Conservation (phyloP, 2,113 vertebrate species). For the Ariopsis seemanni region DNA sequence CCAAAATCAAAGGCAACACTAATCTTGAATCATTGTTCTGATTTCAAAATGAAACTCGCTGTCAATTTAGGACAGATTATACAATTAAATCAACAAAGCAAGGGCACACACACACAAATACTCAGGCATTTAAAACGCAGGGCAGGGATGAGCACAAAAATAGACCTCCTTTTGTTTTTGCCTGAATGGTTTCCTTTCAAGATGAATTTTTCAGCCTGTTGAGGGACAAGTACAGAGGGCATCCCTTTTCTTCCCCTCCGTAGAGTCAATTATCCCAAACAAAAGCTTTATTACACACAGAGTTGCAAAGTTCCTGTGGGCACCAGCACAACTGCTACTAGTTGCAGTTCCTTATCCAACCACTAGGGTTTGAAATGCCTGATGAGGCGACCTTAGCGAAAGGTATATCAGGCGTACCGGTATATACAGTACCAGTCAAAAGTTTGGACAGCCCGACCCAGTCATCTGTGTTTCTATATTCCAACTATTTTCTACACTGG, state of each 20-base stretch:
- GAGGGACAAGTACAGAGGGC: slow-evolving; percentile 62
- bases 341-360: slow-evolving; percentile 40
- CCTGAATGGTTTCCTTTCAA: slow-evolving; percentile 62
- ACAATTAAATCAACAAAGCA: slow-evolving; percentile 6
- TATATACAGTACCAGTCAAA: not conserved
- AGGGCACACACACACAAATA: not conserved
- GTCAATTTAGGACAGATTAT: not conserved
- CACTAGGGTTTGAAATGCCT: slow-evolving; percentile 48
- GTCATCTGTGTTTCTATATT: too few species aligned
- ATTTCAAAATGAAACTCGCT: not conserved
- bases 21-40: not conserved
- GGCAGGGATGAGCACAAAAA: not conserved
- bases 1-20: not conserved
- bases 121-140: not conserved
- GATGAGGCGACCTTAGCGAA: not conserved
- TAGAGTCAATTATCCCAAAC: slow-evolving; percentile 74
- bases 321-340: not conserved
- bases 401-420: not conserved
- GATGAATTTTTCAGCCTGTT: slow-evolving; percentile 59
- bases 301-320: not conserved
- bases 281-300: slow-evolving; percentile 58
- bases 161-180: slow-evolving; percentile 55
- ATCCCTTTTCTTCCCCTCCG: slow-evolving; percentile 66
- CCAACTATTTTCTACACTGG: too few species aligned
- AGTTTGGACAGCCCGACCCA: too few species aligned